A percentile compares a stretch with the other conserved stretches of the same genome.
Conservation (phyloP, 2,113 vertebrate species). For the Haplochromis vanheusdeni region DNA sequence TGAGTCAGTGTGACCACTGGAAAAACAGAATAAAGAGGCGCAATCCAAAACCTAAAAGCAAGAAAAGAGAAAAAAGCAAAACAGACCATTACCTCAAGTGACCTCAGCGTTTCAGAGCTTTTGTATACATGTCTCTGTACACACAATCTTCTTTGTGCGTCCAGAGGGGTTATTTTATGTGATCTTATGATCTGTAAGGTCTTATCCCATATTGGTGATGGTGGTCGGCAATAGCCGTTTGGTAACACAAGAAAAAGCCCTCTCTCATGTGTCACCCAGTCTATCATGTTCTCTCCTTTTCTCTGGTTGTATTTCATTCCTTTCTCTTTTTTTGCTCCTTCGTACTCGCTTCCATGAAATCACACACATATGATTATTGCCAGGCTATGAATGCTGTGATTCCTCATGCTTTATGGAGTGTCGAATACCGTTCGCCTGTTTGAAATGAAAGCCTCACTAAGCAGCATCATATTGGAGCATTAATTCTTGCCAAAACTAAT, state of each 20-base stretch:
- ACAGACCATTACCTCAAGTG: conserved; percentile 32
- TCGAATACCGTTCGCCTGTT: conserved; percentile 25
- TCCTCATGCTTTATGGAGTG: conserved; percentile 42
- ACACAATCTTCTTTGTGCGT: not conserved
- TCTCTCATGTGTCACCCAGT: not conserved
- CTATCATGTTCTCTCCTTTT: not conserved
- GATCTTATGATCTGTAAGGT: conserved; percentile 36
- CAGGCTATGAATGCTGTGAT: not conserved
- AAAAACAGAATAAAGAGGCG: conserved; percentile 44
- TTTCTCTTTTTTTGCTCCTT: not conserved
- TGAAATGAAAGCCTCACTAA: conserved; percentile 33
- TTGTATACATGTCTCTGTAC: not conserved
- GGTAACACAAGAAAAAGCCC: conserved; percentile 11
- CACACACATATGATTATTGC: not conserved
- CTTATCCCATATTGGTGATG: conserved; percentile 26
- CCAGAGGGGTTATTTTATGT: not conserved
- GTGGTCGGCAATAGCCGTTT: conserved; percentile 38
- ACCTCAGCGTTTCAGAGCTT: not conserved
- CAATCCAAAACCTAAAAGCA: conserved; percentile 40
- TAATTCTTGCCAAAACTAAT: conserved; percentile 53
- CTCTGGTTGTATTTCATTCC: not conserved
- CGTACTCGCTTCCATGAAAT: conserved; percentile 12
- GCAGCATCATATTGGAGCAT: conserved; percentile 14
- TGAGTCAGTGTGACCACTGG: conserved; percentile 47
- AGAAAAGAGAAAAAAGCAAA: conserved; percentile 2